phyloP scores from a whole-genome alignment of 2,888 invertebrate genomes.

The Platycheirus albimanus region DNA sequence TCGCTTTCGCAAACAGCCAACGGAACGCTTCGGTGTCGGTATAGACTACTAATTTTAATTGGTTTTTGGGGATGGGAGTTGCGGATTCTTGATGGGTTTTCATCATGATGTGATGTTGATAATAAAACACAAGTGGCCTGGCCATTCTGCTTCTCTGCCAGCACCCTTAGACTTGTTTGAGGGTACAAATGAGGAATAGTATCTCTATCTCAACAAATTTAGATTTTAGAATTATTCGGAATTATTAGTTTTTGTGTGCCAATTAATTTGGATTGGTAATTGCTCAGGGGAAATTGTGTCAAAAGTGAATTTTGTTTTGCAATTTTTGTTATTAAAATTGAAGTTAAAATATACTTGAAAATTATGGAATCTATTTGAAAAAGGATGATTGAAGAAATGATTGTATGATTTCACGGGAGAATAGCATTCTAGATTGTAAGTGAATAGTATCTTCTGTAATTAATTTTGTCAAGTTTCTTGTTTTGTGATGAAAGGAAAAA shows the following conservation, averaged over 20 bases:
- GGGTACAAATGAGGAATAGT: neutral
- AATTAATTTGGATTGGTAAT: slow-evolving; percentile 43
- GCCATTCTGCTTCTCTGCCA: no score
- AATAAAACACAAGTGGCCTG: slow-evolving; percentile 9
- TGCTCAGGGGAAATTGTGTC: slow-evolving; percentile 15
- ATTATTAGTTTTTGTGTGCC: slow-evolving; percentile 9
- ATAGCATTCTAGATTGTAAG: no score
- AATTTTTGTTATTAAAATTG: neutral
- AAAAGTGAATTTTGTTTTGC: slow-evolving; percentile 22
- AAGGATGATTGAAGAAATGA: no score
- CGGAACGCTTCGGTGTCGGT: neutral
- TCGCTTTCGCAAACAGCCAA: neutral
- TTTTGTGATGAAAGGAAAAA: no score
- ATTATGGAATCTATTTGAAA: no score
- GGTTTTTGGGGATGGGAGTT: neutral
- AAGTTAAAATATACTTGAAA: neutral
- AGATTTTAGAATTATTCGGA: neutral
- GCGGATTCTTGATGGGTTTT: neutral
- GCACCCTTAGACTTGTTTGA: neutral
- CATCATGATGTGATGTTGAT: neutral
- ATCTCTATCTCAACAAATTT: neutral
- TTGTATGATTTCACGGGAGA: no score
- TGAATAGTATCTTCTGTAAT: no score
- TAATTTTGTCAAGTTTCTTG: no score
- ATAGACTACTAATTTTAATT: neutral